Evolutionary conservation across 2,113 vertebrate genomes (phyloP).

Genomic region (Pterocles burchelli): DNA sequence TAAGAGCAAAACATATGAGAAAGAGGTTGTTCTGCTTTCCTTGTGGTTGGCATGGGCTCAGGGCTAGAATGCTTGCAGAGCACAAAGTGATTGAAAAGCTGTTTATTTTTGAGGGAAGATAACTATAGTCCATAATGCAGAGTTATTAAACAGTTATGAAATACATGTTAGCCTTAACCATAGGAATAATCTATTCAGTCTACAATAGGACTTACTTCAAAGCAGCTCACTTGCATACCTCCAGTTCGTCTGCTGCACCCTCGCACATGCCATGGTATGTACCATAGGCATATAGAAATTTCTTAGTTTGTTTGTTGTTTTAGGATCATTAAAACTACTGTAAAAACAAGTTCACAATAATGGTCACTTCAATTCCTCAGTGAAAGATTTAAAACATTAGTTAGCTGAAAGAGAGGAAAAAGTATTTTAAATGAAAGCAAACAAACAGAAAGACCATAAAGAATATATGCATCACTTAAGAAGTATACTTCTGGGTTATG

Average conservation of each 20-base stretch:
- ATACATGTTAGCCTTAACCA: neutral
- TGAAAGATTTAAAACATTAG: neutral
- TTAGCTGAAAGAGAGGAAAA: neutral
- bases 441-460: neutral
- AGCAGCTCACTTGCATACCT: neutral
- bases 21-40: constrained; percentile 35
- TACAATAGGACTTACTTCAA: neutral
- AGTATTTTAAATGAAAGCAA: neutral
- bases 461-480: rapidly evolving
- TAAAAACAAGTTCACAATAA: neutral
- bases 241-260: neutral
- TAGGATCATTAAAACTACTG: neutral
- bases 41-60: constrained; percentile 41
- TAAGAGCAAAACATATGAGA: constrained; percentile 37
- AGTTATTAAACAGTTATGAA: constrained; percentile 13
- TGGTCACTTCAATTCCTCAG: neutral
- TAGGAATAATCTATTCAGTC: neutral
- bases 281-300: neutral
- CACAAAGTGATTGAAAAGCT: constrained; percentile 27
- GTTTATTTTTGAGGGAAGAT: constrained; percentile 29
- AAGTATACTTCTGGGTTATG: neutral
- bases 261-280: neutral
- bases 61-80: constrained; percentile 14
- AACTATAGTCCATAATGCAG: neutral
- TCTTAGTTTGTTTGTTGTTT: neutral